Base-by-base conservation (phyloP, 2,113 vertebrate genomes). In the Lanius ludovicianus region DNA sequence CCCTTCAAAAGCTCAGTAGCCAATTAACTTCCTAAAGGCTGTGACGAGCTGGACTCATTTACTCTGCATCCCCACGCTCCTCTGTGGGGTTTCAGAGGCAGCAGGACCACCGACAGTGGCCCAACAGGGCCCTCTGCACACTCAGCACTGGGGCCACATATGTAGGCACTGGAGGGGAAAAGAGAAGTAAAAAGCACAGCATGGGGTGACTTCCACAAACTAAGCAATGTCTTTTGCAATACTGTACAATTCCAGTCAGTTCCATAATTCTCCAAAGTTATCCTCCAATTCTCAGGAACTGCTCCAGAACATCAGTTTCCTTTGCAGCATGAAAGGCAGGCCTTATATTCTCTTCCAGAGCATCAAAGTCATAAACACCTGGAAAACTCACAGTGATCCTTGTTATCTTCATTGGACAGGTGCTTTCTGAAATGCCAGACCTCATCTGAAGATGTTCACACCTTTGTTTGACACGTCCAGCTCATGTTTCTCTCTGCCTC, bases 21-120 rank as follows among this genome's bases (percentile, higher is more conserved):
- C 90, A 95, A 82, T 96, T 95, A 91, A 47, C 41, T 95, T 76
- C 80, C 86, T 33, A 60, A 95, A 89, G 77, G 88, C 86, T 84
- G 5, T 21, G 90, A 91, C 87, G 92, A 94, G 50, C 88, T 60
- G 75, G 52, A 3, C 30, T 87, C 84, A 30, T 86, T 96, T 86
- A 25, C 49, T 56, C 80, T 60, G 65, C 93, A 81, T 53, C 39
- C 87, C 52, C 68, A 53, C 56, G 14, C 69, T 69, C 56, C 33
- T 35, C 78, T 71, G 81, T 22, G 83, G 55, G 31, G 75, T 70
- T 92, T 44, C 84, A 85, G 57, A 64, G 64, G 87, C 57, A 77
- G 59, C 39, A 52, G 90, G 81, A 89, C 63, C 92, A 84, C 86
- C 7, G 14, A 78, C 14, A 50, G 83, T 37, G 89, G 68, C 74